These are phyloP conservation scores for Caenorhabditis drosophilae DNA, from an alignment of 2,888 invertebrate genomes.

Conservation along the genomic window DNA sequence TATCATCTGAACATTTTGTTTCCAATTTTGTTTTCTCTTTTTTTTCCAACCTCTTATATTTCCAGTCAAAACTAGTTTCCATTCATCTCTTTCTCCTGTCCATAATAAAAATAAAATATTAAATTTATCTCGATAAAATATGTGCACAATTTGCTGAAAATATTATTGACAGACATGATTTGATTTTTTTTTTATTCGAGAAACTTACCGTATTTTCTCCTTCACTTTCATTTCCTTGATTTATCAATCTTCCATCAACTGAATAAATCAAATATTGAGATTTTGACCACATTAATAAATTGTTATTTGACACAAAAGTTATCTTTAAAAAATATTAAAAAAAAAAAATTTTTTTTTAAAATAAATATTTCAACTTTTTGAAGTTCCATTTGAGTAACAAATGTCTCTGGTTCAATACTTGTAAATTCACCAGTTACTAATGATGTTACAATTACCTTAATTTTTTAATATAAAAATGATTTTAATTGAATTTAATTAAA, in stretches of 20 bases:
- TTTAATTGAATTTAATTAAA: neutral
- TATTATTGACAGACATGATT: neutral
- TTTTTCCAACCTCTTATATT: constrained; percentile 9
- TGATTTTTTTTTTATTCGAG: neutral
- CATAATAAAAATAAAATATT: constrained; percentile 37
- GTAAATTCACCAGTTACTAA: constrained; percentile 91
- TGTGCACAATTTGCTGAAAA: constrained; percentile 50
- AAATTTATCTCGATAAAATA: constrained; percentile 40
- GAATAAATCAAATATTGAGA: constrained; percentile 54
- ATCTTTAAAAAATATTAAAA: constrained; percentile 11
- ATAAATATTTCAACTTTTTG: constrained; percentile 72
- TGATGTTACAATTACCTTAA: constrained; percentile 76
- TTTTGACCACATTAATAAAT: constrained; percentile 56
- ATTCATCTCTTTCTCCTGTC: constrained; percentile 59
- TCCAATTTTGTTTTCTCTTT: neutral
- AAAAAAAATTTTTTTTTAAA: too few species aligned
- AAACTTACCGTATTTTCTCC: constrained; percentile 9
- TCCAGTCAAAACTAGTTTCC: constrained; percentile 43
- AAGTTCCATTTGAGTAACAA: constrained; percentile 76
- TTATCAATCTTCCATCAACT: constrained; percentile 44
- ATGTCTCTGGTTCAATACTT: constrained; percentile 83
- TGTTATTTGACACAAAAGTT: constrained; percentile 27
- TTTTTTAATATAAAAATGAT: neutral
- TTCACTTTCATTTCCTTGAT: constrained; percentile 27
- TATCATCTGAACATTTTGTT: constrained; percentile 14